Evolutionary conservation across 2,888 invertebrate species (phyloP).

Genomic region (Nysson spinosus): DNA sequence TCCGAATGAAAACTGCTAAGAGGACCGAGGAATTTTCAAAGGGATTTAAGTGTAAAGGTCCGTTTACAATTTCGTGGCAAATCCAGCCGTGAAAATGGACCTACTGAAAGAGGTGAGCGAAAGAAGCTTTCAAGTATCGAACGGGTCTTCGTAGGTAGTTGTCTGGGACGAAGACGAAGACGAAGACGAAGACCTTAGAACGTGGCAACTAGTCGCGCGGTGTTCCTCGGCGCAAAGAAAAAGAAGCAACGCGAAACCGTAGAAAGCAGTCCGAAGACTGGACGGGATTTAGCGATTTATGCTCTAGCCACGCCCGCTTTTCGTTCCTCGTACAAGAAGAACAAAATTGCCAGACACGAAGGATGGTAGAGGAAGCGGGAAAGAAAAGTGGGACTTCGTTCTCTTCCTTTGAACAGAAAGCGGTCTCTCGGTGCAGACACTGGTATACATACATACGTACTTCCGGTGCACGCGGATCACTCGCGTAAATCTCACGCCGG

Average conservation of each 20-base stretch:
- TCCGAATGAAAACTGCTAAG: too few relatives aligned
- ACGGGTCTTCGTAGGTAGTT: too few relatives aligned
- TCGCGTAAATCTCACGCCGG: conserved; percentile 59
- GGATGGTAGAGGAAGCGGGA: conserved; percentile 8
- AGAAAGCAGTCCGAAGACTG: conserved; percentile 20
- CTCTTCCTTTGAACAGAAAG: conserved; percentile 39
- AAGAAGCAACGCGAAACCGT: conserved; percentile 13
- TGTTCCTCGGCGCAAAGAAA: background rate
- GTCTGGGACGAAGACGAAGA: too few relatives aligned
- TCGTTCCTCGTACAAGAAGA: conserved; percentile 49
- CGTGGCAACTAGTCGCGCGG: conserved; percentile 3
- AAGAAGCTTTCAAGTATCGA: too few relatives aligned
- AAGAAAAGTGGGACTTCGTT: conserved; percentile 21
- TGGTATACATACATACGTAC: conserved; percentile 49
- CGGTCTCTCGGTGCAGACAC: conserved; percentile 38
- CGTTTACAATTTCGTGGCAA: too few relatives aligned
- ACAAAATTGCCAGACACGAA: conserved; percentile 50
- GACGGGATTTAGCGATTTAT: conserved; percentile 58
- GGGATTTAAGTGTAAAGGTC: too few relatives aligned
- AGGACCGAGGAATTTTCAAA: too few relatives aligned
- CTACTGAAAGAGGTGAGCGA: too few relatives aligned
- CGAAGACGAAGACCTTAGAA: background rate
- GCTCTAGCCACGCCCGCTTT: conserved; percentile 54
- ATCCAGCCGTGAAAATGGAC: too few relatives aligned
- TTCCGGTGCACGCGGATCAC: conserved; percentile 56